Percentiles rank a stretch among this genome's conserved stretches.
phyloP scores from a whole-genome alignment of 2,888 invertebrate species.

The Arge pagana region DNA sequence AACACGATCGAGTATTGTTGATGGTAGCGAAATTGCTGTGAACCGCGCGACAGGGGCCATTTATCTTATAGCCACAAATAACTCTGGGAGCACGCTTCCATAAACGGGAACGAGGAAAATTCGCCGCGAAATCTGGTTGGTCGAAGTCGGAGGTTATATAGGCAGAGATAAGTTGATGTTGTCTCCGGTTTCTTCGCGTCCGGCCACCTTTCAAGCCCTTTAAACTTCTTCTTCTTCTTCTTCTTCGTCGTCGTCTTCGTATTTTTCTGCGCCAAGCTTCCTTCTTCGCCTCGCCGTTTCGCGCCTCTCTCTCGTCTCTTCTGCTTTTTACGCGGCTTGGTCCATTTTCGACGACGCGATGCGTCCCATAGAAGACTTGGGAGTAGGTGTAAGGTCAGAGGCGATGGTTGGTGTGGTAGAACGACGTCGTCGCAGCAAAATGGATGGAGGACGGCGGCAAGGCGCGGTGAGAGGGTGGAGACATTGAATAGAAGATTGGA shows the following conservation, averaged over 20 bases:
- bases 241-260: conserved; percentile 30
- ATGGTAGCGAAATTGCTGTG: no score
- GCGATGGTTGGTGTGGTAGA: neutral
- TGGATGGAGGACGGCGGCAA: neutral
- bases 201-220: conserved; percentile 43
- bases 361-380: conserved; percentile 22
- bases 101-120: neutral
- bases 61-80: no score
- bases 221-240: conserved; percentile 34
- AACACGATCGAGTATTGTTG: no score
- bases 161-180: conserved; percentile 19
- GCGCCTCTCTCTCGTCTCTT: conserved; percentile 5
- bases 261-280: conserved; percentile 14
- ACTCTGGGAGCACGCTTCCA: no score
- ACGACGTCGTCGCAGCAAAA: neutral
- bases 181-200: conserved; percentile 27
- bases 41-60: no score
- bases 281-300: conserved; percentile 22
- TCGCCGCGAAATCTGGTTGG: neutral
- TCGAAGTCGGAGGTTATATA: conserved; percentile 1
- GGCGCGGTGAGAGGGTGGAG: conserved; percentile 19
- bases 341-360: conserved; percentile 22
- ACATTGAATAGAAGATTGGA: conserved; percentile 57
- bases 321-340: conserved; percentile 2
- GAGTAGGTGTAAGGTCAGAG: conserved; percentile 18